A percentile compares a stretch with the other conserved stretches of the same genome.
Evolutionary conservation across 2,797 vertebrate genomes (phyloP).

Genomic region (Sebastes flavidus): DNA sequence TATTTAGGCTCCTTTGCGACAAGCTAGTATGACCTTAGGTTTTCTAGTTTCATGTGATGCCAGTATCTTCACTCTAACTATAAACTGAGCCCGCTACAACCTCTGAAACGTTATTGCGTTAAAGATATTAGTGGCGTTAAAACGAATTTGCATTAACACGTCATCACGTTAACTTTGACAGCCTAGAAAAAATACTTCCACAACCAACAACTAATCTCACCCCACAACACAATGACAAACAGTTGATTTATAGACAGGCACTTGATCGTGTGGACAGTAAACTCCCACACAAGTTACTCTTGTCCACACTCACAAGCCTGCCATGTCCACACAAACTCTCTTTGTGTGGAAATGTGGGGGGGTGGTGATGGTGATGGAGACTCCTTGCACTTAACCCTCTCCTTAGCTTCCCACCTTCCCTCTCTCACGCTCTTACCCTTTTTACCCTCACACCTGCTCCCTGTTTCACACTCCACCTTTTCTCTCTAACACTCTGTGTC

Average conservation of each 20-base stretch:
- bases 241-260: neutral
- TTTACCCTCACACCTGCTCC: conserved; percentile 66
- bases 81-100: too few relatives aligned
- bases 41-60: too few relatives aligned
- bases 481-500: conserved; percentile 30
- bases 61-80: too few relatives aligned
- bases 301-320: too few relatives aligned
- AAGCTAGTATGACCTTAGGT: too few relatives aligned
- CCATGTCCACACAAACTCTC: neutral
- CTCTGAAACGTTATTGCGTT: too few relatives aligned
- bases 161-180: too few relatives aligned
- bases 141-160: too few relatives aligned
- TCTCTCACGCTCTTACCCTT: conserved; percentile 34
- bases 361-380: neutral
- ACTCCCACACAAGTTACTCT: neutral
- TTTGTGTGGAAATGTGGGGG: neutral
- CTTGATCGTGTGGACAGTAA: neutral
- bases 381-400: conserved; percentile 37
- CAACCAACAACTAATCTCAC: neutral
- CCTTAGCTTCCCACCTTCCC: conserved; percentile 26
- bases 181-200: neutral
- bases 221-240: neutral
- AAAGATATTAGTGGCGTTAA: too few relatives aligned
- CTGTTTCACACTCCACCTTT: conserved; percentile 50
- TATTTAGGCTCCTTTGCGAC: too few relatives aligned